Percentiles rank a stretch among this genome's conserved stretches.
These are phyloP conservation scores for Varecia variegata DNA, from an alignment of 2,797 vertebrate genomes.

Conservation along the genomic window DNA sequence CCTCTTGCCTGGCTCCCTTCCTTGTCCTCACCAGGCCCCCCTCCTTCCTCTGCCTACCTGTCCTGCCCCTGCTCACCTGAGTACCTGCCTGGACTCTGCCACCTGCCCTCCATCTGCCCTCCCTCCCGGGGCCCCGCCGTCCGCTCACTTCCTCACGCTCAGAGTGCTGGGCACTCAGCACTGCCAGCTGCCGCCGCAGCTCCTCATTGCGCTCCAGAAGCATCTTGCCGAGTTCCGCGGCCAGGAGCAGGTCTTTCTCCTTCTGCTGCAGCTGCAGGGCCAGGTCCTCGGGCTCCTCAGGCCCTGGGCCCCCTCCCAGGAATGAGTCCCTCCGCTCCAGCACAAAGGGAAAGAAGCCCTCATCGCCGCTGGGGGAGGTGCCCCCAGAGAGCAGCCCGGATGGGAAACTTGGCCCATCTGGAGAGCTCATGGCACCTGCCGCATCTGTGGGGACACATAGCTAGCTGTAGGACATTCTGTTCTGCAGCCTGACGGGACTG, in stretches of 20 bases:
- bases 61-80: neutral
- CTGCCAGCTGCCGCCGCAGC: constrained; percentile 72
- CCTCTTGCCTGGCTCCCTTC: neutral
- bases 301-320: constrained; percentile 63
- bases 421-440: constrained; percentile 63
- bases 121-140: accelerated
- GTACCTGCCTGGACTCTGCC: neutral
- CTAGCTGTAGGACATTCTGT: no score
- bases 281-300: constrained; percentile 72
- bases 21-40: neutral
- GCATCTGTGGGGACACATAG: neutral
- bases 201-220: constrained; percentile 82
- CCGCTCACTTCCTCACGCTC: constrained; percentile 79
- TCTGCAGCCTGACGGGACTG: neutral
- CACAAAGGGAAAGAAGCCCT: constrained; percentile 81
- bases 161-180: constrained; percentile 65
- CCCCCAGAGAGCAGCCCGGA: constrained; percentile 49
- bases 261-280: constrained; percentile 78
- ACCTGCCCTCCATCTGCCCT: neutral
- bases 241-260: constrained; percentile 82
- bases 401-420: constrained; percentile 4
- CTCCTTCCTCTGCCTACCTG: neutral
- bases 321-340: constrained; percentile 75
- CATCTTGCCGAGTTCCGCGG: constrained; percentile 82
- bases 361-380: constrained; percentile 71